phyloP scores from a whole-genome alignment of 1,140 invertebrate genomes.

The Danaus plexippus region DNA sequence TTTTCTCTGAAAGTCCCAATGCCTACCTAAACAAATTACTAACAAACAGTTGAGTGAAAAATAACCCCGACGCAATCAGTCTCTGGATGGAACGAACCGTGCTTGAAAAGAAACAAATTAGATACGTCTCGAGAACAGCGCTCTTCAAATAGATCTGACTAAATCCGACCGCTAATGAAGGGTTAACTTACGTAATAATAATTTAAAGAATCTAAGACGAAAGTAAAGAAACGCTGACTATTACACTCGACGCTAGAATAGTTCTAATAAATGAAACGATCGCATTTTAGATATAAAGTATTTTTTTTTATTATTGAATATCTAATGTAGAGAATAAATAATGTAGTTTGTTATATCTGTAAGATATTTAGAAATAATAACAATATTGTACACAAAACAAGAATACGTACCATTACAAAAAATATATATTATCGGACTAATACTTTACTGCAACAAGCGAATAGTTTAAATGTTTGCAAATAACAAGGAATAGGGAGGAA shows the following conservation, averaged over 20 bases:
- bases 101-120: constrained; percentile 63
- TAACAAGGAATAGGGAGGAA: constrained; percentile 18
- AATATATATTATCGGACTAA: no score
- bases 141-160: constrained; percentile 40
- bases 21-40: constrained; percentile 21
- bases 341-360: no score
- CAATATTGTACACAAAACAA: no score
- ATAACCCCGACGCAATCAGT: constrained; percentile 49
- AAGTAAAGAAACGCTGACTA: no score
- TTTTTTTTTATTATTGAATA: no score
- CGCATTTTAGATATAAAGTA: no score
- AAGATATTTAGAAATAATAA: no score
- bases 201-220: no score
- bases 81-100: constrained; percentile 40
- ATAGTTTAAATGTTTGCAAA: constrained; percentile 23
- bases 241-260: no score
- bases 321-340: no score
- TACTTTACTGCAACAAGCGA: constrained; percentile 8
- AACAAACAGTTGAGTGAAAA: constrained; percentile 36
- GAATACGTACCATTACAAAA: no score
- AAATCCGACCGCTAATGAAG: constrained; percentile 52
- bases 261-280: no score
- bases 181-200: constrained; percentile 34
- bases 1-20: constrained; percentile 10
- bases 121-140: constrained; percentile 51